phyloP scores from a whole-genome alignment of 2,888 invertebrate species.

The Limnephilus auricula region DNA sequence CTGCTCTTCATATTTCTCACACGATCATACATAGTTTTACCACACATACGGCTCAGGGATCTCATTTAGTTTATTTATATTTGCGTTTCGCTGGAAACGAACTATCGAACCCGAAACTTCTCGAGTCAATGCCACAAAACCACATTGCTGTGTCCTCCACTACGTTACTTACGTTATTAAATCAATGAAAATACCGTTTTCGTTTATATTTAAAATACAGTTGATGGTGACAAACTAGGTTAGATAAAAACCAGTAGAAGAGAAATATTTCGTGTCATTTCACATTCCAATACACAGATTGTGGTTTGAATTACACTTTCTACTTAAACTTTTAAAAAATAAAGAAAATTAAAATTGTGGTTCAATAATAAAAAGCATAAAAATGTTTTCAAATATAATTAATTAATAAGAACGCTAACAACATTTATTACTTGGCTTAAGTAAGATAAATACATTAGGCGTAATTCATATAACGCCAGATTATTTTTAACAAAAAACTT shows the following conservation, averaged over 20 bases:
- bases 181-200: constrained; percentile 4
- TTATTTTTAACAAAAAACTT: background rate
- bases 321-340: background rate
- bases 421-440: no score
- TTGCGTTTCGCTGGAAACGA: no score
- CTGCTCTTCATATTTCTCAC: no score
- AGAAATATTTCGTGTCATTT: background rate
- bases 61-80: no score
- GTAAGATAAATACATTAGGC: no score
- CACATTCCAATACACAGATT: background rate
- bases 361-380: no score
- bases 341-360: background rate
- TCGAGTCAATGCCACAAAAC: background rate
- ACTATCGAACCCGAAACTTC: background rate
- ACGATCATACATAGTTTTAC: no score
- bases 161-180: background rate
- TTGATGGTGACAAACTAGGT: background rate
- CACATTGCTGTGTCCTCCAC: background rate
- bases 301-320: background rate
- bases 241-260: background rate
- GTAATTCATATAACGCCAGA: no score
- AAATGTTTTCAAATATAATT: no score
- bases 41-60: no score
- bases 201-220: constrained; percentile 3
- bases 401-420: no score